phyloP scores from a whole-genome alignment of 2,888 invertebrate genomes.

The Drepanosiphum platanoidis region DNA sequence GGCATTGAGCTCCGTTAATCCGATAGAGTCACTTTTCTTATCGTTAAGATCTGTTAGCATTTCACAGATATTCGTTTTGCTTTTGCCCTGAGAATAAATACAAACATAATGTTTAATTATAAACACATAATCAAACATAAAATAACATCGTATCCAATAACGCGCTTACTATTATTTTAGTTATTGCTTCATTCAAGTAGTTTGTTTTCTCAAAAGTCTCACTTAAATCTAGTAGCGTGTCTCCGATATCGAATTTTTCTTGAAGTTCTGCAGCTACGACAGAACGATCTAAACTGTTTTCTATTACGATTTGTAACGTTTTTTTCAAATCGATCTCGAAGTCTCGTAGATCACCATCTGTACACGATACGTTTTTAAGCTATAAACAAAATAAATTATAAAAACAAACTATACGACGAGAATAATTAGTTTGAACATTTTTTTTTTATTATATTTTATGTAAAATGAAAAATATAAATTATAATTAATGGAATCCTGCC shows the following conservation, averaged over 20 bases:
- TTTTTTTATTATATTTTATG: no score
- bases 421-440: no score
- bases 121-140: no score
- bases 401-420: no score
- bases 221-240: not conserved
- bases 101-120: not conserved
- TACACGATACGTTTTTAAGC: slow-evolving; percentile 16
- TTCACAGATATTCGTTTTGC: no score
- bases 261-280: not conserved
- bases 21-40: slow-evolving; percentile 27
- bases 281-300: not conserved
- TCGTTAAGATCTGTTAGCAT: not conserved
- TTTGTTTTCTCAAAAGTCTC: not conserved
- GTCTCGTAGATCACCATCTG: not conserved
- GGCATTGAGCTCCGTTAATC: not conserved
- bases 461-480: no score
- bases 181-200: not conserved
- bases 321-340: not conserved
- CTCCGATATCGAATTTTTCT: not conserved
- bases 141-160: not conserved
- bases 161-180: slow-evolving; percentile 12
- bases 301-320: not conserved
- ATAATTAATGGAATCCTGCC: no score
- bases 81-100: not conserved
- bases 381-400: slow-evolving; percentile 33